Base-by-base conservation (phyloP, 2,113 vertebrate species). In the Poeciliopsis prolifica region DNA sequence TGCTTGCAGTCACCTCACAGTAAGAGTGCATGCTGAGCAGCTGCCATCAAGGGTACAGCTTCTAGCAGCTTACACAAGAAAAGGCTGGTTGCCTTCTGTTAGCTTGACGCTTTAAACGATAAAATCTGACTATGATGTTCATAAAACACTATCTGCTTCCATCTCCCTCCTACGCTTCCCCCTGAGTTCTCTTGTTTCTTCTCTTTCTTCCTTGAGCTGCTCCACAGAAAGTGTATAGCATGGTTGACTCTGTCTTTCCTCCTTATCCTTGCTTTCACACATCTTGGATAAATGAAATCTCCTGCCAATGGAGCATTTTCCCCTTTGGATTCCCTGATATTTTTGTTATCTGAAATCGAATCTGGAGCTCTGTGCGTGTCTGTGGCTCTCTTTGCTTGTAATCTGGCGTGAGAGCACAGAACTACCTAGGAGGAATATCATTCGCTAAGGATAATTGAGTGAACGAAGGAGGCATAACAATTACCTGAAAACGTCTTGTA, bases 261-360 rank as follows among this genome's bases (percentile, higher is more conserved):
- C 86, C 72, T 88, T 82, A 86, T 87, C 78, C 79, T 71, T 65
- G 81, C 79, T 80, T 82, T 85, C 80, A 83, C 79, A 81, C 80
- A 78, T 74, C 84, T 85, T 72, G 80, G 91, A 92, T 91, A 88
- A 91, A 93, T 90, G 81, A 85, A 81, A 86, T 89, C 85, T 89
- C 82, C 86, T 71, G 66, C 68, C 87, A 85, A 72, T 86, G 86
- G 91, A 86, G 82, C 83, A 76, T 89, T 91, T 87, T 77, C 82
- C 35, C 79, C 79, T 85, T 74, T 76, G 83, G 81, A 85, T 85
- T 81, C 48, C 76, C 84, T 85, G 89, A 88, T 91, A 91, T 85
- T 90, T 91, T 85, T 33, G 72, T 88, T 93, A 94, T 93, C 91
- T 85, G 75, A 91, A 93, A 93, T 93, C 81, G 86, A 93, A 92